Base-by-base conservation (phyloP, 2,888 invertebrate genomes). In the Antheraea yamamai region DNA sequence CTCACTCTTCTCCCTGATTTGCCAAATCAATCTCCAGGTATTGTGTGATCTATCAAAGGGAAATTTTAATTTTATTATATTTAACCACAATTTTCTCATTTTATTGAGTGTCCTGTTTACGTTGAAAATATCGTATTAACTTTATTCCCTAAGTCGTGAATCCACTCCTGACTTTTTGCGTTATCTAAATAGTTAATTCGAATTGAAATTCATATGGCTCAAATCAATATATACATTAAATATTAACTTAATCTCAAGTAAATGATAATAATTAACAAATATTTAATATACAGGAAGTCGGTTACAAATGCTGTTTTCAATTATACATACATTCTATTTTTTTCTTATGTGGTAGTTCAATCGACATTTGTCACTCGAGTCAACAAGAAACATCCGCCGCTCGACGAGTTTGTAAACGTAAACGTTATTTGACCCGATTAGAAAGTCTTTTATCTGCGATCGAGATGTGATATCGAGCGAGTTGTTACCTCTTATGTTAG, bases 361-460 rank as follows among this genome's bases (percentile, higher is more conserved):
- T 84, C 81, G 84, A 86, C 84, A 86, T 88, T 90, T 76, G 76
- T 76, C 74, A 74, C 68, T 73, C 73, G 55, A 76, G 23, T 72
- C 86, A 84, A 89, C 85, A 82, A 85, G 86, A 86, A 84, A 89
- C 88, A 88, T 90, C 89, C 89, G 89, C 86, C 87, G 85, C 84
- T 85, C 85, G 88, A 91, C 91, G 87, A 89, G 91, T 89, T 91
- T 89, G 89, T 89, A 88, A 88, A 88, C 87, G 85, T 85, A 85
- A 91, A 92, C 90, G 91, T 90, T 92, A 91, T 84, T 88, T 88
- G 92, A 87, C 91, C 91, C 88, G 90, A 92, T 92, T 92, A 89
- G 90, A 91, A 90, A 90, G 90, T 89, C 78, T 84, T 88, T 88
- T 92, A 92, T 92, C 91, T 87, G 77, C 81, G 89, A 91, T 91